Evolutionary conservation across 2,797 vertebrate genomes (phyloP).

Genomic region (Anomalospiza imberbis): DNA sequence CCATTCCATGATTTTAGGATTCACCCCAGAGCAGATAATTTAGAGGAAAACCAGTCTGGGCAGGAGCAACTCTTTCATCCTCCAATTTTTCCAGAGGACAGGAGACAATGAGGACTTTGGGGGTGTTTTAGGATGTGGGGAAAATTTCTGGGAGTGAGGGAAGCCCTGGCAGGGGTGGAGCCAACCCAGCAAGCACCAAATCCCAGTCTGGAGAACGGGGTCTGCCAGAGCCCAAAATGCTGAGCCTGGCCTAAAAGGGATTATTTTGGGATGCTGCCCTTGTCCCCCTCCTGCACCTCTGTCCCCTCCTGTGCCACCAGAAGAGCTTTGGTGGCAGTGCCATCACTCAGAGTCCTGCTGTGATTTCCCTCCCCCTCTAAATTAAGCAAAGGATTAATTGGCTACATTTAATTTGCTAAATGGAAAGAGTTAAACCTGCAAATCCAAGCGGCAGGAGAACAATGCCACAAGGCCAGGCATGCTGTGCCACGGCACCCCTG

Average conservation of each 20-base stretch:
- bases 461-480: neutral
- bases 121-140: neutral
- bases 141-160: fast-evolving
- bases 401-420: neutral
- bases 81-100: fast-evolving
- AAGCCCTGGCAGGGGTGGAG: neutral
- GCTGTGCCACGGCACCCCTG: neutral
- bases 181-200: neutral
- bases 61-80: neutral
- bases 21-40: neutral
- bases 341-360: neutral
- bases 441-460: neutral
- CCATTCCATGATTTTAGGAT: neutral
- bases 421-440: neutral
- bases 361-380: neutral
- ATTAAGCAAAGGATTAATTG: constrained; percentile 20
- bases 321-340: neutral
- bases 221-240: neutral
- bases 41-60: neutral
- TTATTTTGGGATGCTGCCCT: neutral
- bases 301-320: neutral
- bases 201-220: neutral
- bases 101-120: fast-evolving
- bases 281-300: neutral
- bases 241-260: neutral